phyloP scores from a whole-genome alignment of 2,113 vertebrate species.

The Orthonyx spaldingii region DNA sequence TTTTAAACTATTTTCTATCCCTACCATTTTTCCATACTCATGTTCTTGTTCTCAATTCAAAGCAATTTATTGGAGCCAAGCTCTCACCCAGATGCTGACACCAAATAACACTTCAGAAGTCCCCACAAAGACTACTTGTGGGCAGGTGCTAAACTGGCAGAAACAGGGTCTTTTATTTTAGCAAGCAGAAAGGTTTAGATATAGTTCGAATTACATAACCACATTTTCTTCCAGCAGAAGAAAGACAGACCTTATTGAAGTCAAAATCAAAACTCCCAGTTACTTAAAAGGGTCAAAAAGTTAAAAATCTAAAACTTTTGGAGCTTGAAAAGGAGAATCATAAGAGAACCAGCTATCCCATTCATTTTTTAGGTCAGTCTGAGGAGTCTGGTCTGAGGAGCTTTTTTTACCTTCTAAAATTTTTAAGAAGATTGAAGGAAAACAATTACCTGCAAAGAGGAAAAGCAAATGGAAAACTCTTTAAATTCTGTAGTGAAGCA shows the following conservation, averaged over 20 bases:
- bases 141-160: neutral
- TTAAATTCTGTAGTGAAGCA: neutral
- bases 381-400: neutral
- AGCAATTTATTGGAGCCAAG: neutral
- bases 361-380: neutral
- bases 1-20: neutral
- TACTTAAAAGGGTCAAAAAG: slow-evolving; percentile 6
- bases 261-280: slow-evolving; percentile 16
- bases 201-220: neutral
- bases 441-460: neutral
- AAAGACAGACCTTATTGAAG: slow-evolving; percentile 1
- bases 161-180: neutral
- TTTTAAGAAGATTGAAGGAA: neutral
- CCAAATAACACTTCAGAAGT: neutral
- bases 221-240: neutral
- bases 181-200: neutral
- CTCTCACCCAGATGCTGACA: neutral
- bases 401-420: neutral
- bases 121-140: neutral
- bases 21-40: neutral
- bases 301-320: neutral
- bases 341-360: neutral
- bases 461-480: neutral
- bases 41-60: neutral
- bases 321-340: neutral